phyloP scores from a whole-genome alignment of 2,797 vertebrate species.

The Harpagifer antarcticus region DNA sequence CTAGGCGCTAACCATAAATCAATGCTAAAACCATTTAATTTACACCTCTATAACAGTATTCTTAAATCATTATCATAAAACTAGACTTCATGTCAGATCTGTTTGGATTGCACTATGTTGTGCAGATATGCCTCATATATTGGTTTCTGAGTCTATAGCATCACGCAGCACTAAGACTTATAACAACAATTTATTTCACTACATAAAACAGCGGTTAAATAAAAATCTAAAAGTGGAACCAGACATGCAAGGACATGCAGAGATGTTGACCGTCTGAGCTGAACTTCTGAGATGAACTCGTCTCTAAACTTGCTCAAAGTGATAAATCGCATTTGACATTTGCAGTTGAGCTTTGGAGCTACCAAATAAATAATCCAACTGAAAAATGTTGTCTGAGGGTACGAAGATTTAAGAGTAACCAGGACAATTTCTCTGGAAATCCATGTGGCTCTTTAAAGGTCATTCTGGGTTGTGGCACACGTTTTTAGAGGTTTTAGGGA shows the following conservation, averaged over 20 bases:
- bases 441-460: background rate
- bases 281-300: background rate
- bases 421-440: background rate
- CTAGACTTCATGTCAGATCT: background rate
- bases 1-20: background rate
- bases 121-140: no score
- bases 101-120: background rate
- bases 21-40: background rate
- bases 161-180: background rate
- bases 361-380: no score
- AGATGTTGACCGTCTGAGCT: no score
- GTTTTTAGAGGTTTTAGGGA: background rate
- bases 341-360: no score
- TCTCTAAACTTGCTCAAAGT: background rate
- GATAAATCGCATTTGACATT: no score
- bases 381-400: no score
- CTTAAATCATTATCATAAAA: no score
- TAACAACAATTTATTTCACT: background rate
- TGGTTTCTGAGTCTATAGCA: background rate
- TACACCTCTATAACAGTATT: background rate
- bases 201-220: background rate
- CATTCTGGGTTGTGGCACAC: background rate
- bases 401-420: no score
- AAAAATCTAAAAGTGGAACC: no score
- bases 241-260: no score